Base-by-base conservation (phyloP, 2,113 vertebrate species). In the Psilopogon haemacephalus region DNA sequence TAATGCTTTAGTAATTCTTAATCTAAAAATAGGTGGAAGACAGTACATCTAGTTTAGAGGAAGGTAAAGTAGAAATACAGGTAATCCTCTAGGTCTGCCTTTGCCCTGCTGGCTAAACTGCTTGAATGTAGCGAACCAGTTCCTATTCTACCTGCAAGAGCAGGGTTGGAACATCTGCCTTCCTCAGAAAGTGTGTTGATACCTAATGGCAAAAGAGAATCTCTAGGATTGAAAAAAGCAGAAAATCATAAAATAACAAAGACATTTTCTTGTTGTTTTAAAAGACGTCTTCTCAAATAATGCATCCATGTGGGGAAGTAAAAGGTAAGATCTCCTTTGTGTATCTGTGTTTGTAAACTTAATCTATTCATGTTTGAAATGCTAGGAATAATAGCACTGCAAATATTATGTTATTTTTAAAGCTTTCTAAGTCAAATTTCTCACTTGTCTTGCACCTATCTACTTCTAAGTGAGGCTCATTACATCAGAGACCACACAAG, bases 381-480 rank as follows among this genome's bases (percentile, higher is more conserved):
- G 15, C 19, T 48, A 12, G 40, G 20, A 46, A 83, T 44, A 56
- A 52, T 9, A 75, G 8, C 52, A 30, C 28, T 64, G 23, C 26
- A 90, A 77, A 42, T 70, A 50, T 26, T 21, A 23, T 3, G 2
- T 71, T 42, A n/a, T 40, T 76, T 94, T 73, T 60, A 77, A 77
- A 33, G 28, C 5, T 60, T 82, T 87, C 35, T 26, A 73, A 55
- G 35, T 54, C 12, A 18, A 64, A 2, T 86, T 94, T 82, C 58
- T 84, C n/a, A 71, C 2, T 71, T 89, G 26, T 64, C 37, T 76
- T 68, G 50, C 30, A 30, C 12, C 24, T 15, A 62, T 0, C 0
- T 38, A 38, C 20, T 35, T 71, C 60, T 71, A 2, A 52, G 11
- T 77, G 27, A 33, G n/a, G 7, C 8, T 72, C 48, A 32, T 76